phyloP scores from a whole-genome alignment of 2,113 vertebrate species.

The Periophthalmodon schlosseri region DNA sequence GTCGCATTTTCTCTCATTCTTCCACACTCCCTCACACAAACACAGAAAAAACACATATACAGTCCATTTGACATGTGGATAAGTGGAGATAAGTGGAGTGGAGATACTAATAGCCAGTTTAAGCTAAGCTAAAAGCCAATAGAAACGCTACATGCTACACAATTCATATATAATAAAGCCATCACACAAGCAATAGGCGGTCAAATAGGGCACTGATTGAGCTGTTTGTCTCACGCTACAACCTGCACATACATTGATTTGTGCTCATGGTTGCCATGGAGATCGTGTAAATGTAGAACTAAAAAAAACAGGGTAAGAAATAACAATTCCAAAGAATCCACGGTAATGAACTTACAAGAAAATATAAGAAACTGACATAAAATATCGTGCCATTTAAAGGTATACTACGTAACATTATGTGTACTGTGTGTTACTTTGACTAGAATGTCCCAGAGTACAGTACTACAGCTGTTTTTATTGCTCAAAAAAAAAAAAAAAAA shows the following conservation, averaged over 20 bases:
- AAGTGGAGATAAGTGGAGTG: slow-evolving; percentile 46
- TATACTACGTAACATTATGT: too few species aligned
- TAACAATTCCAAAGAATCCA: background rate
- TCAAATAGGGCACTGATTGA: slow-evolving; percentile 8
- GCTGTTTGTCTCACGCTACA: slow-evolving; percentile 10
- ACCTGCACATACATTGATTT: slow-evolving; percentile 19
- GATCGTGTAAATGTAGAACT: background rate
- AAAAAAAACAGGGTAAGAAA: background rate
- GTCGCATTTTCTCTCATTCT: slow-evolving; percentile 16
- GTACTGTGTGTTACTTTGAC: too few species aligned
- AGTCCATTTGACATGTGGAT: slow-evolving; percentile 15
- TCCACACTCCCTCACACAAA: slow-evolving; percentile 5
- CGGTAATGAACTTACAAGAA: too few species aligned
- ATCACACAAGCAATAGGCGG: background rate
- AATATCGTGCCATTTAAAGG: too few species aligned
- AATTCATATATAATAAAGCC: slow-evolving; percentile 5
- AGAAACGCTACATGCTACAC: background rate
- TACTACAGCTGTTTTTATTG: too few species aligned
- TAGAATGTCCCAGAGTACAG: too few species aligned
- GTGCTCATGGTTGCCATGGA: slow-evolving; percentile 12
- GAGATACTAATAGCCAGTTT: slow-evolving; percentile 40
- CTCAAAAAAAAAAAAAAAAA: too few species aligned
- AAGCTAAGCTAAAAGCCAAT: slow-evolving; percentile 28
- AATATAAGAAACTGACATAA: too few species aligned
- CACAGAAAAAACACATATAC: slow-evolving; percentile 13